Base-by-base conservation (phyloP, 2,113 vertebrate genomes). In the Oreochromis tanganicae region DNA sequence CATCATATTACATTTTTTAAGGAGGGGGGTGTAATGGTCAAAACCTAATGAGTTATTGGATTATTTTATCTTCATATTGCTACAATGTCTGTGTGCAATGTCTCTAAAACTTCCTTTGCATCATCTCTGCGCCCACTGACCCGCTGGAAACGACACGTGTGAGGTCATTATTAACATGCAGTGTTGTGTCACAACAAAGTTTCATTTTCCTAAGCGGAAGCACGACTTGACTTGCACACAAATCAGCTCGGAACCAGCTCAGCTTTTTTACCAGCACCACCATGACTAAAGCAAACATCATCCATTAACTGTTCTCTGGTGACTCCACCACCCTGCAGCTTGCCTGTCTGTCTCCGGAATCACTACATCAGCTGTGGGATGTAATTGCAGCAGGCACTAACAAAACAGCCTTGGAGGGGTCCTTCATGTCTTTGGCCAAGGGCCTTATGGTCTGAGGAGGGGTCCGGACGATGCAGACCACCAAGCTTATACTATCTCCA, bases 361-460 rank as follows among this genome's bases (percentile, higher is more conserved):
- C 85, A 2, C 27, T 89, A 90, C 94, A 95, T 95, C 93, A 95
- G 92, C 94, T 94, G 94, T 87, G 91, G 89, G 88, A 92, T 91
- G 94, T 94, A 95, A 96, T 93, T 96, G 93, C 93, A 94, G 92
- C 93, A 90, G 93, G 94, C 91, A 92, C 85, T 85, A 89, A 93
- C 94, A 95, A 91, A 95, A 94, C 92, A 93, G 88, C 90, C 87
- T 94, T 89, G 88, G 91, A 94, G 93, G 94, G 91, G 93, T 94
- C 94, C 93, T 94, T 82, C 90, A 46, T 91, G 89, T 91, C 85
- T 92, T 93, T 95, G 94, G 95, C 95, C 88, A 5, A 82, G 89
- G 93, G 94, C 92, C 93, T 87, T 54, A 12, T 46, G 43, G 86
- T 87, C 83, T 41, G 89, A 92, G 91, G 92, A 93, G 88, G 92